phyloP scores from a whole-genome alignment of 2,113 vertebrate species.

The Gymnogyps californianus region DNA sequence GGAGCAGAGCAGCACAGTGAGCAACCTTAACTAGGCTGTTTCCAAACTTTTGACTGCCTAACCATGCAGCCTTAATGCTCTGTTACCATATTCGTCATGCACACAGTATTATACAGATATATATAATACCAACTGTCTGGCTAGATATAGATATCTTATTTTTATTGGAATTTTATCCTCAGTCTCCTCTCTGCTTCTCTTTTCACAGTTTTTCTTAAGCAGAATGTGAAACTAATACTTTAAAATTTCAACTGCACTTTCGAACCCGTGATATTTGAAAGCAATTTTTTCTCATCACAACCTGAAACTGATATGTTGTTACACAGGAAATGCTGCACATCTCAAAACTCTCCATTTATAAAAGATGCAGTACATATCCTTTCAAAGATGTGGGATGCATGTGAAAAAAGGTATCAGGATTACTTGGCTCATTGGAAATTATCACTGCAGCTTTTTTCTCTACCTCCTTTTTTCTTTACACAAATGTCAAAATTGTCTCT shows the following conservation, averaged over 20 bases:
- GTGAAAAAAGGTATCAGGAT: not conserved
- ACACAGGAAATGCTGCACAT: conserved; percentile 3
- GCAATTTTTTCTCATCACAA: conserved; percentile 42
- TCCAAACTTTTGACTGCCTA: conserved; percentile 50
- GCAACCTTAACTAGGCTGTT: conserved; percentile 9
- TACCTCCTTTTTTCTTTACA: not conserved
- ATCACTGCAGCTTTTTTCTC: not conserved
- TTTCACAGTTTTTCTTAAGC: conserved; percentile 32
- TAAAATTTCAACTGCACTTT: conserved; percentile 50
- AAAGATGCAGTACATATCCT: not conserved
- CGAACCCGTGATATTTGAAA: conserved; percentile 25
- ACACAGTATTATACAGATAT: conserved; percentile 13
- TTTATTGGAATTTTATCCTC: conserved; percentile 29
- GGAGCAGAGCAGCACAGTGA: not conserved
- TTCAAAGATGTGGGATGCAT: conserved; percentile 1
- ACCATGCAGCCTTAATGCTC: conserved; percentile 24
- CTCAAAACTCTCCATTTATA: not conserved
- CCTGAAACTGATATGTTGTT: conserved; percentile 43
- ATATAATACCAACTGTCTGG: not conserved
- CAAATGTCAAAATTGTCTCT: not conserved
- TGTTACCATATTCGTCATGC: conserved; percentile 18
- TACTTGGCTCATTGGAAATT: not conserved
- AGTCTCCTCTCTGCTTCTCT: conserved; percentile 7
- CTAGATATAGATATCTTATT: conserved; percentile 9
- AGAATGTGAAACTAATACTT: conserved; percentile 52